A percentile compares a stretch with the other conserved stretches of the same genome.
Conservation (phyloP, 2,113 vertebrate species). For the Neotragus moschatus region DNA sequence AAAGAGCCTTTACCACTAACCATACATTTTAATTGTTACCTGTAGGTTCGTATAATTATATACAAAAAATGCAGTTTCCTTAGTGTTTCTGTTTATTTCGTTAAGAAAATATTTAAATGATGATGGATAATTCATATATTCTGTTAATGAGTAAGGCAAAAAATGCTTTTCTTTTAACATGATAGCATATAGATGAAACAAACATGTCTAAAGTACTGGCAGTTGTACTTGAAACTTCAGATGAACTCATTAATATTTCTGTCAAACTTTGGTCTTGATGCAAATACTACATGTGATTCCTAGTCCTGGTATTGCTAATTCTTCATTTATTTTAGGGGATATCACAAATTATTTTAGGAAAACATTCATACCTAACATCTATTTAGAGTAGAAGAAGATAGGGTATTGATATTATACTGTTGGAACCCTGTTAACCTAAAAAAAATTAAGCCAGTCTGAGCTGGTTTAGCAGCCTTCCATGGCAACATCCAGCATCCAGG, state of each 20-base stretch:
- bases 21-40: background rate
- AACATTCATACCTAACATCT: background rate
- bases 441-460: background rate
- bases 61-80: background rate
- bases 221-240: background rate
- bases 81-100: background rate
- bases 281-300: background rate
- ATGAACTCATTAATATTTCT: background rate
- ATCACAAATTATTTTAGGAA: background rate
- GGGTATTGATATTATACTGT: background rate
- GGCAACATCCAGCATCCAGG: background rate
- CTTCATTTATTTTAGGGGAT: constrained; percentile 12
- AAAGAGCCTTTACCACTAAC: background rate
- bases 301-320: background rate
- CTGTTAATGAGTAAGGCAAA: constrained; percentile 5
- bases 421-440: background rate
- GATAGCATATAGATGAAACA: background rate
- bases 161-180: background rate
- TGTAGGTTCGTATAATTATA: background rate
- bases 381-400: background rate
- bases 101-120: background rate
- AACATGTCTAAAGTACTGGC: background rate
- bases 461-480: background rate
- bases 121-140: background rate
- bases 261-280: background rate